phyloP scores from a whole-genome alignment of 2,888 invertebrate species.

The Copidosoma aretas region DNA sequence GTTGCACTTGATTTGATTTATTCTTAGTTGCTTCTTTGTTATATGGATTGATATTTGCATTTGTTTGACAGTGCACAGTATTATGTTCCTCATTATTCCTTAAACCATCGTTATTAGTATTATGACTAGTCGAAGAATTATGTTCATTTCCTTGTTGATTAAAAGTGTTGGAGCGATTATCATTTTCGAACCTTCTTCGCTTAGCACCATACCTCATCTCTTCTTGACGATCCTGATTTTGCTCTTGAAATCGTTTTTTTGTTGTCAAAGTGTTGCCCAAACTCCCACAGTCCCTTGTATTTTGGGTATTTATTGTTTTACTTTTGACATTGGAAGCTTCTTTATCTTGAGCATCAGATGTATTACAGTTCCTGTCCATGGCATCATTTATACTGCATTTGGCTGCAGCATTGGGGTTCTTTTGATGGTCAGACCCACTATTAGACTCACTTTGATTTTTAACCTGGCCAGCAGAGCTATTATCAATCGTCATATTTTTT shows the following conservation, averaged over 20 bases:
- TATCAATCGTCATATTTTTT: background rate
- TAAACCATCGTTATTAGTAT: background rate
- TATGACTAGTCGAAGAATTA: background rate
- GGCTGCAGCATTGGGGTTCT: background rate
- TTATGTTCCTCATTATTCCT: background rate
- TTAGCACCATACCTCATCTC: background rate
- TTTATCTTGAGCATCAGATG: too few species aligned
- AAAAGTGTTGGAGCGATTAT: background rate
- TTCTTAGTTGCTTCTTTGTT: conserved; percentile 28
- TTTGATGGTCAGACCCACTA: background rate
- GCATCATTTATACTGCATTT: background rate
- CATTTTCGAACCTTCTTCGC: background rate
- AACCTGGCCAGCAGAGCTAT: background rate
- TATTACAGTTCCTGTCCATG: too few species aligned
- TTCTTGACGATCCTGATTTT: background rate
- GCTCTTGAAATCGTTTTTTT: too few species aligned
- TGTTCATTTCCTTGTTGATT: background rate
- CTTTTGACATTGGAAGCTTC: too few species aligned
- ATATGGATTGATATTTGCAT: conserved; percentile 18
- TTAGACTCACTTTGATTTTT: too few species aligned
- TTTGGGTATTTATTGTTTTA: too few species aligned
- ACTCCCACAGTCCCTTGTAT: too few species aligned
- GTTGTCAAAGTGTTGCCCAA: too few species aligned
- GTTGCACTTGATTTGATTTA: background rate
- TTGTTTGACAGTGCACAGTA: background rate